These are phyloP conservation scores for Neomorphus geoffroyi DNA, from an alignment of 2,797 vertebrate species.

Conservation along the genomic window DNA sequence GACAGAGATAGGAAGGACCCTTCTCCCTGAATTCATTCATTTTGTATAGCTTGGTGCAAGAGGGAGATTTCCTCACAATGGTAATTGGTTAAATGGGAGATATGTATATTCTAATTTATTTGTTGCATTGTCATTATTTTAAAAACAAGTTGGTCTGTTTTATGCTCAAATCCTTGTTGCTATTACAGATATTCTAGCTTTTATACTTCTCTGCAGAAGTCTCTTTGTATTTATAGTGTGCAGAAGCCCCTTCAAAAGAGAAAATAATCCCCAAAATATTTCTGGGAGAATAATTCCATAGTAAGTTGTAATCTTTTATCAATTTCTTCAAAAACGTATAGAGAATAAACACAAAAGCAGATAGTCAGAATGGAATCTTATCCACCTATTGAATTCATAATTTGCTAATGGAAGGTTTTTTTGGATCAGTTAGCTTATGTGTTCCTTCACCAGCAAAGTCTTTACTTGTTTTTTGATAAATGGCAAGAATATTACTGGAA, in stretches of 20 bases:
- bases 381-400: background rate
- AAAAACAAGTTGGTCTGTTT: background rate
- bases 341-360: background rate
- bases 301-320: background rate
- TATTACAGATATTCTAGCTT: background rate
- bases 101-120: background rate
- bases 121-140: background rate
- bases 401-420: background rate
- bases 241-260: background rate
- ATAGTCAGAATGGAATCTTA: background rate
- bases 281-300: background rate
- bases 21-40: background rate
- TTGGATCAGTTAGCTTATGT: background rate
- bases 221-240: background rate
- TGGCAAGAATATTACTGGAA: constrained; percentile 15
- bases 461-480: constrained; percentile 7
- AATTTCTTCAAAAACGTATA: background rate
- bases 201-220: background rate
- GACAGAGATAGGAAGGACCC: background rate
- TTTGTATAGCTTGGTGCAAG: background rate
- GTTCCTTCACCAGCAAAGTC: background rate
- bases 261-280: background rate
- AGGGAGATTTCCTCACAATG: background rate
- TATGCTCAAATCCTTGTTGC: background rate
- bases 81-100: background rate